These are phyloP conservation scores for Leptinotarsa defecta DNA, from an alignment of 1,140 invertebrate genomes.

Conservation along the genomic window DNA sequence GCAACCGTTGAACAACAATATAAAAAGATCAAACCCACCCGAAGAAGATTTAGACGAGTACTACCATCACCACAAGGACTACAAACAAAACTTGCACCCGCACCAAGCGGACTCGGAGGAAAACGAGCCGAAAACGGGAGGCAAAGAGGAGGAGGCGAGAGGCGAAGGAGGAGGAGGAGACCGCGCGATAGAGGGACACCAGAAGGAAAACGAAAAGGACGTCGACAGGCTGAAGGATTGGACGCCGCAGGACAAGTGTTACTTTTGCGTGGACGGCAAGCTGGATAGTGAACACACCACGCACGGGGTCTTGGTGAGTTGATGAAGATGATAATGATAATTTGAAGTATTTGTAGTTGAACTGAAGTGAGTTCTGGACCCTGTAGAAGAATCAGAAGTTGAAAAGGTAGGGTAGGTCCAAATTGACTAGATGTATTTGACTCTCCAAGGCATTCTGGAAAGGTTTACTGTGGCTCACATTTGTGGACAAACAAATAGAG, in stretches of 20 bases:
- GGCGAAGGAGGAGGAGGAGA: slow-evolving; percentile 48
- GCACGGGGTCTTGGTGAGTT: slow-evolving; percentile 64
- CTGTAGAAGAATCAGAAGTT: no score
- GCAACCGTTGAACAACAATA: slow-evolving; percentile 56
- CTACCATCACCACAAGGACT: slow-evolving; percentile 37
- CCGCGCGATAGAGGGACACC: slow-evolving; percentile 10
- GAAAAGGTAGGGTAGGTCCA: no score
- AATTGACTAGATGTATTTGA: no score
- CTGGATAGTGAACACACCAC: slow-evolving; percentile 64
- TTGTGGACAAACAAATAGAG: no score
- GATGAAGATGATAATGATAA: no score
- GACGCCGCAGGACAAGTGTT: slow-evolving; percentile 83
- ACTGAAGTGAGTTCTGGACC: no score
- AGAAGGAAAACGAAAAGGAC: slow-evolving; percentile 58
- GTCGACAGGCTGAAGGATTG: slow-evolving; percentile 68
- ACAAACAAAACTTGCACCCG: slow-evolving; percentile 14
- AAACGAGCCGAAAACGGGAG: slow-evolving; percentile 22
- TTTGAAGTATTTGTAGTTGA: no score
- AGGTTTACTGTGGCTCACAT: no score
- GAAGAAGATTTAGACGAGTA: slow-evolving; percentile 46
- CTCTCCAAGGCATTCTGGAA: no score
- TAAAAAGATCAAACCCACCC: slow-evolving; percentile 48
- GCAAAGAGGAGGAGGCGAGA: slow-evolving; percentile 49
- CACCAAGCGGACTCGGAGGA: not conserved
- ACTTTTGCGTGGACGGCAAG: slow-evolving; percentile 85